A percentile compares a stretch with the other conserved stretches of the same genome.
These are phyloP conservation scores for Cryptoblepharus egeriae DNA, from an alignment of 2,797 vertebrate genomes.

Conservation along the genomic window DNA sequence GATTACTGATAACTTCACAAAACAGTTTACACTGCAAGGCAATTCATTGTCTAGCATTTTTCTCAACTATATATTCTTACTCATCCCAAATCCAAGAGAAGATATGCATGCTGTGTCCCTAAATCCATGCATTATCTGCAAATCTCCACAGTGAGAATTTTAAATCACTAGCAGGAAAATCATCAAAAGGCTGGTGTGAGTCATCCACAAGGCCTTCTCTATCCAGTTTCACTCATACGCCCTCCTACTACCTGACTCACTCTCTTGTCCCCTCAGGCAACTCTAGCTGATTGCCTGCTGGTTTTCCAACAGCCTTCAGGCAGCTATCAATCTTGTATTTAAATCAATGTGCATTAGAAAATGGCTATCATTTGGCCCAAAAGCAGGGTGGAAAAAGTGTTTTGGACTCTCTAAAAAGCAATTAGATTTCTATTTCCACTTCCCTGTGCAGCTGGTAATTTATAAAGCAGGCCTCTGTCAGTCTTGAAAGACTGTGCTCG, in stretches of 20 bases:
- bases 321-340: slow-evolving; percentile 36
- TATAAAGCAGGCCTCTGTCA: no score
- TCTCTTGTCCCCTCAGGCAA: slow-evolving; percentile 7
- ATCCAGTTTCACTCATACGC: not conserved
- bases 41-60: not conserved
- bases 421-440: not conserved
- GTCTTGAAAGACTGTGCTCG: no score
- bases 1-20: no score
- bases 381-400: slow-evolving; percentile 3
- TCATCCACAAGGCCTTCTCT: slow-evolving; percentile 4
- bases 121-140: not conserved
- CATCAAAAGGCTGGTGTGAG: not conserved
- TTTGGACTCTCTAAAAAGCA: slow-evolving; percentile 18
- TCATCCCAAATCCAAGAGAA: not conserved
- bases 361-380: slow-evolving; percentile 17
- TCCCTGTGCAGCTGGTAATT: not conserved
- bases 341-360: slow-evolving; percentile 27
- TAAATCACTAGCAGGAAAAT: not conserved
- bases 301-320: slow-evolving; percentile 22
- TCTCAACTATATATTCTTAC: not conserved
- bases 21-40: no score
- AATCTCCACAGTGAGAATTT: not conserved
- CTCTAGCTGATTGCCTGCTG: slow-evolving; percentile 30
- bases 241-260: slow-evolving; percentile 28
- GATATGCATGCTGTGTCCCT: not conserved